Percentiles rank a stretch among this genome's conserved stretches.
These are phyloP conservation scores for Balanococcus diminutus DNA, from an alignment of 2,888 invertebrate species.

Conservation along the genomic window DNA sequence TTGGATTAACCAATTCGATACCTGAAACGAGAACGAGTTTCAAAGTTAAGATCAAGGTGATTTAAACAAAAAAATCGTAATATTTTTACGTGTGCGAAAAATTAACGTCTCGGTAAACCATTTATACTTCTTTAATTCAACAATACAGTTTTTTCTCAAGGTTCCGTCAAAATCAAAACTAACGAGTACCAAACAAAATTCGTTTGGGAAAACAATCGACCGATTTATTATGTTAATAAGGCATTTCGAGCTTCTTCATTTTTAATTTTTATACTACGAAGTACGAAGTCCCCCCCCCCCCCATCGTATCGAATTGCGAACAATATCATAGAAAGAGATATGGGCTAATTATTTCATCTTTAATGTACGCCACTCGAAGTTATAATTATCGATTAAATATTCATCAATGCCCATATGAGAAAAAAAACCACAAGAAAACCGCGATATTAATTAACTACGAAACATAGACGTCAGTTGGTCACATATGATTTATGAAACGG, in stretches of 20 bases:
- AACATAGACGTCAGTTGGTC: no score
- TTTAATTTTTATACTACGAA: no score
- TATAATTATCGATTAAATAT: no score
- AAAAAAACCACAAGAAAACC: no score
- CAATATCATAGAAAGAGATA: no score
- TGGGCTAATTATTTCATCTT: no score
- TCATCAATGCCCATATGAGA: no score
- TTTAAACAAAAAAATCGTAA: not conserved
- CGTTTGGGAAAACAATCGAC: not conserved
- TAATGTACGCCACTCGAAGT: no score
- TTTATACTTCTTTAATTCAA: not conserved
- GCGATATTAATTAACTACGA: no score
- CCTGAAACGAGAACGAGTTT: constrained; percentile 63
- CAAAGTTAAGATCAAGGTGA: constrained; percentile 8
- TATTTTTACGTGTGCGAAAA: not conserved
- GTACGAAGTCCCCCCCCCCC: no score
- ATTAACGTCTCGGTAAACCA: not conserved
- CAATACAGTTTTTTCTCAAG: not conserved
- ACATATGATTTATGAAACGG: no score
- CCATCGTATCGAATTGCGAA: no score
- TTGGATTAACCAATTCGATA: constrained; percentile 78
- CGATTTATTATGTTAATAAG: not conserved
- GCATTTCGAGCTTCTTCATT: not conserved
- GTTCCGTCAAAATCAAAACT: not conserved
- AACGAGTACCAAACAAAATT: not conserved